Base-by-base conservation (phyloP, 2,797 vertebrate species). In the Schizopygopsis malacanthus region DNA sequence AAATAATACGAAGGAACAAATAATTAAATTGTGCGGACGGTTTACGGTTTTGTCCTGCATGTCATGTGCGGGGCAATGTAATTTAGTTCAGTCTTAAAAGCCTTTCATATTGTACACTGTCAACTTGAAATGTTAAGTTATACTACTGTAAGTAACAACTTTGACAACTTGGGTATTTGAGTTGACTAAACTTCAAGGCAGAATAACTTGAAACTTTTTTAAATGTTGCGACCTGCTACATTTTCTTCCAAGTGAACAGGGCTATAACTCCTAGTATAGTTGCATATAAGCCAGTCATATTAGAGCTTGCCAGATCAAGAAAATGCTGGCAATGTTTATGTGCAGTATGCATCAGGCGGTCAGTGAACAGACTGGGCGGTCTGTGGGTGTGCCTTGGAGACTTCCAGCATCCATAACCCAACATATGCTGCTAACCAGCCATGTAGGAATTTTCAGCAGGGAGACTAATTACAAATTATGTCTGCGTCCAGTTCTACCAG, bases 401-500 rank as follows among this genome's bases (percentile, higher is more conserved):
- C 25, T 63, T 56, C 50, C 12, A 25, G 11, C 71, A 63, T 67
- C 47, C 45, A 77, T 67, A 54, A 77, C 72, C 33, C 43, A 39
- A 50, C 72, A 83, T 61, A 76, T 65, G 72, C 56, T 76, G 45
- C 59, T 43, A 63, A 77, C 61, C 61, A 84, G 45, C 33, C 61
- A 41, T 77, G 61, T 33, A 63, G 43, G 45, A 43, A 61, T 82
- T 76, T 76, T 83, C 59, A 72, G 69, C 71, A 47, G 78, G 61
- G 28, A n/a, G 22, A 56, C n/a, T 28, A 56, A 82, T 82, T 59
- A 82, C 33, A 82, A 71, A 82, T 16, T 28, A 77, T 25, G 13
- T 22, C 37, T 67, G 78, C 11, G 25, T 73, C n/a, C 56, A 47
- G 56, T 20, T 75, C 50, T 43, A 77, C 61, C 56, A 52, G 47